phyloP scores from a whole-genome alignment of 2,888 invertebrate species.

The Nesidiocoris tenuis region DNA sequence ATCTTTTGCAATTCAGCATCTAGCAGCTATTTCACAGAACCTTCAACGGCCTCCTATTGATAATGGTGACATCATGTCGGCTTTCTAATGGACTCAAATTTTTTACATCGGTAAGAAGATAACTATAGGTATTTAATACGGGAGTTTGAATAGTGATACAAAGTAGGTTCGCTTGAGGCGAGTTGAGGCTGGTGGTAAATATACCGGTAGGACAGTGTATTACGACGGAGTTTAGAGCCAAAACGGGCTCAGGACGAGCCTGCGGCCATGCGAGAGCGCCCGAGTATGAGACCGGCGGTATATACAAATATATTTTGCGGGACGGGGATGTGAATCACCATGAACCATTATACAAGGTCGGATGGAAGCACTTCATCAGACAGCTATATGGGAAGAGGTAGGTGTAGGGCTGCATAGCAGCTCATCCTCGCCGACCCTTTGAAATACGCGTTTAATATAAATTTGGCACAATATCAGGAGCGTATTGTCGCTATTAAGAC shows the following conservation, averaged over 20 bases:
- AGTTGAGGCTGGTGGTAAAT: too few relatives aligned
- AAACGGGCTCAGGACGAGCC: neutral
- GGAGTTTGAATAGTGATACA: too few relatives aligned
- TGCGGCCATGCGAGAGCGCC: neutral
- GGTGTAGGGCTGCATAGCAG: constrained; percentile 8
- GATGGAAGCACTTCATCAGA: neutral
- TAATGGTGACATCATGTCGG: too few relatives aligned
- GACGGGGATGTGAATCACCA: neutral
- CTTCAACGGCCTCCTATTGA: too few relatives aligned
- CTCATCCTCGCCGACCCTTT: constrained; percentile 8
- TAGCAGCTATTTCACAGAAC: too few relatives aligned
- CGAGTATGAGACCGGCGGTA: neutral
- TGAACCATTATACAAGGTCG: neutral
- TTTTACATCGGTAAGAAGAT: too few relatives aligned
- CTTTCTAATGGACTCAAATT: too few relatives aligned
- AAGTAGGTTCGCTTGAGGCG: too few relatives aligned
- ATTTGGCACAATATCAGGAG: constrained; percentile 36
- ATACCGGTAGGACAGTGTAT: too few relatives aligned
- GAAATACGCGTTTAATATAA: constrained; percentile 37
- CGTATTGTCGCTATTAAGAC: constrained; percentile 25
- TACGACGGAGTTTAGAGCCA: neutral
- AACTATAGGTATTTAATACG: too few relatives aligned
- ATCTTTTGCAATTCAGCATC: too few relatives aligned
- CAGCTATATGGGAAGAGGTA: neutral
- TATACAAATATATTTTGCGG: neutral